A percentile compares a stretch with the other conserved stretches of the same genome.
phyloP scores from a whole-genome alignment of 2,888 invertebrate species.

The Stomorhina lunata region DNA sequence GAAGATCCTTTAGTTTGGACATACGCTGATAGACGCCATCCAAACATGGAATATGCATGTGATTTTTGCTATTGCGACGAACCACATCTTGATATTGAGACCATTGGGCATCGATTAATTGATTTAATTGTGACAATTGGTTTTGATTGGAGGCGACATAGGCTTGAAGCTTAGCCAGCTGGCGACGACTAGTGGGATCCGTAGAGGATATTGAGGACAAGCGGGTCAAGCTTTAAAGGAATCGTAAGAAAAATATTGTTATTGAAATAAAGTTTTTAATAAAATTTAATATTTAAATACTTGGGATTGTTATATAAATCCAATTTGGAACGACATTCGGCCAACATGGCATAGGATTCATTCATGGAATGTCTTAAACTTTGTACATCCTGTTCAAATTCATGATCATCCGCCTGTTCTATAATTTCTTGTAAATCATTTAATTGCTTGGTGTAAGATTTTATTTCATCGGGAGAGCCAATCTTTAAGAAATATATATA shows the following conservation, averaged over 20 bases:
- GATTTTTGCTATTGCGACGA: conserved; percentile 77
- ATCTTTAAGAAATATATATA: conserved; percentile 72
- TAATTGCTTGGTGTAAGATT: conserved; percentile 81
- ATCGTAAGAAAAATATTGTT: not conserved
- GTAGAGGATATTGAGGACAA: conserved; percentile 71
- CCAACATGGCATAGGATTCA: conserved; percentile 79
- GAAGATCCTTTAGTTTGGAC: conserved; percentile 86
- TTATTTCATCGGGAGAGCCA: conserved; percentile 83
- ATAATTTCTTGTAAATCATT: conserved; percentile 83
- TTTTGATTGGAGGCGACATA: conserved; percentile 87
- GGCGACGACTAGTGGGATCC: conserved; percentile 80
- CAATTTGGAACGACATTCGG: conserved; percentile 77
- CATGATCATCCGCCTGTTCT: conserved; percentile 83
- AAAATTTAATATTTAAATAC: conserved; percentile 66
- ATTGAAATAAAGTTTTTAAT: not conserved
- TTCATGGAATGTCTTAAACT: conserved; percentile 80
- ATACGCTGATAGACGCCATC: conserved; percentile 90
- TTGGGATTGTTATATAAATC: conserved; percentile 76
- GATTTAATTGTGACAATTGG: conserved; percentile 86
- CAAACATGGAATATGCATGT: conserved; percentile 82
- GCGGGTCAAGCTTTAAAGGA: conserved; percentile 72
- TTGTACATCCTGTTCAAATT: conserved; percentile 83
- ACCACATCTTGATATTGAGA: conserved; percentile 83
- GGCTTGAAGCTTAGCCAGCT: conserved; percentile 86
- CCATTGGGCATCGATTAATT: conserved; percentile 89